These are phyloP conservation scores for Cassiopea andromeda DNA, from an alignment of 30 jellyfish, hydroid and myxozoan genomes.

Conservation along the genomic window DNA sequence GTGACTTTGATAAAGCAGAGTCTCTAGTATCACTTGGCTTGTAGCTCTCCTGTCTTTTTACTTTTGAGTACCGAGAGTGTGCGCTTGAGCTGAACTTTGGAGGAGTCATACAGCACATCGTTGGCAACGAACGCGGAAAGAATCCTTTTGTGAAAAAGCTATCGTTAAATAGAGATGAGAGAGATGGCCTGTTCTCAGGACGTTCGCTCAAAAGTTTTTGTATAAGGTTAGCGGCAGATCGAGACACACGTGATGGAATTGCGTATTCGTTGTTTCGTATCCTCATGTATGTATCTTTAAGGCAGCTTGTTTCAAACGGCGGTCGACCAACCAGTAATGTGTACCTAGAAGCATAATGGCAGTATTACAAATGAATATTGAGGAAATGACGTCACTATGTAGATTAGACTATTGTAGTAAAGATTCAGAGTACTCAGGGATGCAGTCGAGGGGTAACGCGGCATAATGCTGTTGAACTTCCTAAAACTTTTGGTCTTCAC, in stretches of 20 bases:
- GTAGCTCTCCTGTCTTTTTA: conserved; percentile 12
- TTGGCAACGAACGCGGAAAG: conserved; percentile 89
- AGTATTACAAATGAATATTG: neutral
- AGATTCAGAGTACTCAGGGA: too few relatives aligned
- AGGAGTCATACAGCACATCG: conserved; percentile 96
- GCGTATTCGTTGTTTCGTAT: conserved; percentile 97
- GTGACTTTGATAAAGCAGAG: conserved; percentile 48
- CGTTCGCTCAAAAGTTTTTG: conserved; percentile 92
- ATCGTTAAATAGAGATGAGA: conserved; percentile 78
- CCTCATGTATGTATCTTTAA: conserved; percentile 94
- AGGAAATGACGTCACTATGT: too few relatives aligned
- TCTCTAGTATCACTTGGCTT: conserved; percentile 37
- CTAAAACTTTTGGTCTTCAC: too few relatives aligned
- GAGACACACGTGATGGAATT: conserved; percentile 91
- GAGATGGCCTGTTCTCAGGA: conserved; percentile 96
- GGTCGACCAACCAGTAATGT: conserved; percentile 97
- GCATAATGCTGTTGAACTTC: too few relatives aligned
- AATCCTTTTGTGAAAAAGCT: conserved; percentile 94
- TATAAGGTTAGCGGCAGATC: conserved; percentile 93
- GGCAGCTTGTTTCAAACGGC: conserved; percentile 96
- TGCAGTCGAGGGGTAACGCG: too few relatives aligned
- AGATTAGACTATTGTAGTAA: too few relatives aligned
- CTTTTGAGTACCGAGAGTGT: conserved; percentile 51
- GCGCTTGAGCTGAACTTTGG: conserved; percentile 88
- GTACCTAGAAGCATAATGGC: conserved; percentile 66